Conservation (phyloP, 2,113 vertebrate genomes). For the Hemichromis elongatus region DNA sequence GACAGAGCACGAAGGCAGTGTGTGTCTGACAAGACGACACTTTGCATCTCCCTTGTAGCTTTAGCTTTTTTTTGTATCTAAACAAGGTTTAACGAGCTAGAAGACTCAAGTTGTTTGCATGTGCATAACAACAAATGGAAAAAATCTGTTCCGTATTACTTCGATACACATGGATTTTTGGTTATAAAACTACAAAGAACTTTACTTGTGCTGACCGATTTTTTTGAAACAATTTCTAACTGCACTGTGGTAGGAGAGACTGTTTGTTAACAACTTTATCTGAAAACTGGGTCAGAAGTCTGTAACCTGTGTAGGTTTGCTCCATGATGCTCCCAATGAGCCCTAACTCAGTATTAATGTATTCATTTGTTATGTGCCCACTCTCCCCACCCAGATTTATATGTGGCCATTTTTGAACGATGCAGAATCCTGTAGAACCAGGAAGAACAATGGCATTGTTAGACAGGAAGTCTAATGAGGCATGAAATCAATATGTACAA, state of each 20-base stretch:
- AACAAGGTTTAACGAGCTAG: neutral
- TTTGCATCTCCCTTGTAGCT: neutral
- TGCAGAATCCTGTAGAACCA: conserved; percentile 47
- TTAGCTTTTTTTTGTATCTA: neutral
- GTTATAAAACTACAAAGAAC: neutral
- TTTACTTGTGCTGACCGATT: neutral
- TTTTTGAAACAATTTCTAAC: neutral
- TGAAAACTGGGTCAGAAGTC: conserved; percentile 34
- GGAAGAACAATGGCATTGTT: conserved; percentile 69
- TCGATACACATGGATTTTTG: neutral
- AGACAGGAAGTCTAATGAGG: conserved; percentile 74
- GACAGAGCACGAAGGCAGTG: neutral
- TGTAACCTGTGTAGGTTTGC: neutral
- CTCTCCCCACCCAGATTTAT: conserved; percentile 47
- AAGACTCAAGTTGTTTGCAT: neutral
- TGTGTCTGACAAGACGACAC: neutral
- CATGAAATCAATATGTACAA: conserved; percentile 77
- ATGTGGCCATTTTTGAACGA: conserved; percentile 40
- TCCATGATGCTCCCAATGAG: neutral
- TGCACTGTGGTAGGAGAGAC: neutral
- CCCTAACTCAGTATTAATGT: conserved; percentile 31
- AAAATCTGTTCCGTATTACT: neutral
- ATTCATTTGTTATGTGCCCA: conserved; percentile 54
- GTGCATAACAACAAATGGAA: neutral
- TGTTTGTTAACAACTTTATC: neutral